phyloP scores from a whole-genome alignment of 2,888 invertebrate species.

The Amphipyra tragopoginis region DNA sequence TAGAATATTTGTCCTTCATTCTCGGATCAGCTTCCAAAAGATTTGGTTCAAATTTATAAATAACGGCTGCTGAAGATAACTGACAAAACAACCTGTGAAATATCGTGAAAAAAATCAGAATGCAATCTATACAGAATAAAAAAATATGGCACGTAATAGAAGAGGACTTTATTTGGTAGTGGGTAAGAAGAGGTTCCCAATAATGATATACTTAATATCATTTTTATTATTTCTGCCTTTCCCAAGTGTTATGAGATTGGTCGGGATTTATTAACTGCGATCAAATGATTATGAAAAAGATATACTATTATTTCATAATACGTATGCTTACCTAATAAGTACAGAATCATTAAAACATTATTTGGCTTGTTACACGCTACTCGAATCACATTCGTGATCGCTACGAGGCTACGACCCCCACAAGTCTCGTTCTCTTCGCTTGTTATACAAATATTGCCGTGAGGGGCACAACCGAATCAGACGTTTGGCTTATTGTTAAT shows the following conservation, averaged over 20 bases:
- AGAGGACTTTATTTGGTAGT: too few species aligned
- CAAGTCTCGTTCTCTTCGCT: constrained; percentile 30
- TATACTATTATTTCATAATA: neutral
- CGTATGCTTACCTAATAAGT: neutral
- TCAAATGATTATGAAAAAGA: too few species aligned
- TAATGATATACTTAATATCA: too few species aligned
- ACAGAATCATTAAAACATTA: constrained; percentile 24
- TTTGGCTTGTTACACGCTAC: constrained; percentile 22
- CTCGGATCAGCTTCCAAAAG: neutral
- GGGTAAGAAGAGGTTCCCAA: too few species aligned
- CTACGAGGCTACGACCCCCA: constrained; percentile 21
- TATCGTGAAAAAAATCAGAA: too few species aligned
- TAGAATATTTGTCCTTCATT: constrained; percentile 17
- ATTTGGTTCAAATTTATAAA: neutral
- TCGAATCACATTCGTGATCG: constrained; percentile 29
- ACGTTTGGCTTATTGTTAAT: constrained; percentile 46
- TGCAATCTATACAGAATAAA: too few species aligned
- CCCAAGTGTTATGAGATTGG: too few species aligned
- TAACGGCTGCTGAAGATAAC: neutral
- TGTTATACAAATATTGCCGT: constrained; percentile 46
- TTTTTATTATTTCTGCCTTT: too few species aligned
- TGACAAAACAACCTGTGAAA: too few species aligned
- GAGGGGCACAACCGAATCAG: constrained; percentile 40
- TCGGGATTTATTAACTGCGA: too few species aligned
- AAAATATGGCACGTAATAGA: too few species aligned